These are phyloP conservation scores for Enteromius treurensis DNA, from an alignment of 2,797 vertebrate species.

Conservation along the genomic window DNA sequence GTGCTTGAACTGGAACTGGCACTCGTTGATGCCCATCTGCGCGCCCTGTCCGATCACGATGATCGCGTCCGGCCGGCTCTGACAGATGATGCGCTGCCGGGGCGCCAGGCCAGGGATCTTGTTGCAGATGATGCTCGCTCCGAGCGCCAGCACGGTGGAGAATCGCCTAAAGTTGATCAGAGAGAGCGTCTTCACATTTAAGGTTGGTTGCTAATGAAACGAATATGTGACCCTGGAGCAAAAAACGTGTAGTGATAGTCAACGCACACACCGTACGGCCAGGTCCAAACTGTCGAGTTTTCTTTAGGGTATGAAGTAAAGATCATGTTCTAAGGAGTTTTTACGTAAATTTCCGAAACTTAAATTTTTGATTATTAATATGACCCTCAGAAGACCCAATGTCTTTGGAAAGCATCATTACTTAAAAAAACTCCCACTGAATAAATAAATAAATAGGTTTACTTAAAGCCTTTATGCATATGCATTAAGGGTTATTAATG, in stretches of 20 bases:
- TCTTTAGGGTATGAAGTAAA: not conserved
- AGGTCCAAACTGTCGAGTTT: not conserved
- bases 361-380: not conserved
- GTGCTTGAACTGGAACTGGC: slow-evolving; percentile 97
- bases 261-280: not conserved
- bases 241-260: not conserved
- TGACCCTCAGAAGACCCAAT: not conserved
- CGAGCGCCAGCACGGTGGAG: slow-evolving; percentile 96
- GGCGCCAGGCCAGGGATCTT: slow-evolving; percentile 98
- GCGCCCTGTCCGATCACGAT: slow-evolving; percentile 98
- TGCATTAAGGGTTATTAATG: not conserved
- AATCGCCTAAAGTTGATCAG: slow-evolving; percentile 83
- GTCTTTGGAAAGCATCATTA: not conserved
- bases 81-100: slow-evolving; percentile 97
- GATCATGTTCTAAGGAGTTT: not conserved
- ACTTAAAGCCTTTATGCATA: not conserved
- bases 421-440: not conserved
- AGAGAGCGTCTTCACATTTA: not conserved
- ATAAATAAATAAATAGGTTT: not conserved
- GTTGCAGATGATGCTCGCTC: slow-evolving; percentile 98
- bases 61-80: slow-evolving; percentile 98
- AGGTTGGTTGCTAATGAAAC: not conserved
- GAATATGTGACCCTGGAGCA: not conserved
- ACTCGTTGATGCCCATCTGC: slow-evolving; percentile 98
- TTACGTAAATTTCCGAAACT: not conserved